These are phyloP conservation scores for Bellardia pandia DNA, from an alignment of 2,888 invertebrate species.

Conservation along the genomic window DNA sequence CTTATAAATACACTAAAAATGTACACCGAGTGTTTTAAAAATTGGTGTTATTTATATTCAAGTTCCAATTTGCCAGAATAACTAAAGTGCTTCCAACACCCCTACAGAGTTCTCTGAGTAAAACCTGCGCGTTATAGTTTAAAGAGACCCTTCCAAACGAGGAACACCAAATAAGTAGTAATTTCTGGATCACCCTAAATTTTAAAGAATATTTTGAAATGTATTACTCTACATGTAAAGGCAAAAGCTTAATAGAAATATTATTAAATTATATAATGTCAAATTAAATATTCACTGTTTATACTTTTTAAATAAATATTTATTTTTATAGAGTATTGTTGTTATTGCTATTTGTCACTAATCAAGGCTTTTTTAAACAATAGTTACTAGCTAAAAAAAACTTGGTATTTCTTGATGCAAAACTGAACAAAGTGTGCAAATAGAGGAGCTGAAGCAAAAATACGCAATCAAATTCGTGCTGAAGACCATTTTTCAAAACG, in stretches of 20 bases:
- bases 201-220: too few species aligned
- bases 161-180: too few species aligned
- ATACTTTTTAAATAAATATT: conserved; percentile 9
- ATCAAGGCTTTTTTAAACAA: conserved; percentile 18
- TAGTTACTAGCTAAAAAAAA: conserved; percentile 25
- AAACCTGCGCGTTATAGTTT: too few species aligned
- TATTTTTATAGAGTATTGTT: neutral
- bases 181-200: too few species aligned
- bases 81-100: too few species aligned
- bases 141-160: too few species aligned
- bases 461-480: conserved; percentile 67
- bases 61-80: too few species aligned
- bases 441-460: conserved; percentile 8
- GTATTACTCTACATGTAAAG: too few species aligned
- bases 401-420: conserved; percentile 21
- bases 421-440: neutral
- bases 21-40: neutral
- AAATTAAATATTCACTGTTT: conserved; percentile 56
- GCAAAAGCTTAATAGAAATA: too few species aligned
- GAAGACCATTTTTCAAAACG: conserved; percentile 69
- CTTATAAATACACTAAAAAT: neutral
- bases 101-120: too few species aligned
- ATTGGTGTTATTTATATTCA: neutral
- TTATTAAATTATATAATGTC: neutral
- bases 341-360: conserved; percentile 13